Evolutionary conservation across 2,797 vertebrate genomes (phyloP), one percentile per base, ranked within the genome.

Genomic region (Chloroceryle inda): DNA sequence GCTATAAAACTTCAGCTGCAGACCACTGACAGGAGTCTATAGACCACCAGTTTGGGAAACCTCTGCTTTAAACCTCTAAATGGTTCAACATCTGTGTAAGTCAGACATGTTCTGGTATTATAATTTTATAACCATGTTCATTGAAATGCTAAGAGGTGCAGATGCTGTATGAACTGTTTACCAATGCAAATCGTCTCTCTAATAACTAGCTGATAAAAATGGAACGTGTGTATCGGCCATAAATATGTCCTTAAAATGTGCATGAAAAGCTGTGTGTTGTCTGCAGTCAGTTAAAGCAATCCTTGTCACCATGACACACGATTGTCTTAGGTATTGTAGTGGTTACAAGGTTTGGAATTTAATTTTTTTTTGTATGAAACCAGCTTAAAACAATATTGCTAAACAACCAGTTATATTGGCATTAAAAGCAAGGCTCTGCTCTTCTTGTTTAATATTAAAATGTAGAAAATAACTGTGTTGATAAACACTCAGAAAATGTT

Each of bases 1-100:
- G 21, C 59, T 77, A 31, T 84, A 95, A 80, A 72, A 11, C 22
- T 80, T 67, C 82, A 74, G 11, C 45, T 82, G 53, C 47, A 77
- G 59, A 67, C 33, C 22, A 20, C 47, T 69, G 80, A n/a, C 45
- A 56, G 59, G 68, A 83, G 9, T 59, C 66, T 52, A 3, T 6
- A 78, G 53, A 52, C 22, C 31, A 59, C 7, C 50, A 63, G 13
- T 52, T 40, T 91, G 58, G 66, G 52, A 88, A 88, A 84, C n/a
- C 6, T 78, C 58, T 69, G 29, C 68, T 83, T 88, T 74, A 88
- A 76, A 45, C 45, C 12, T 55, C 53, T 84, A 86, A 85, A 92
- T 91, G 82, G 72, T 53, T 94, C 87, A 86, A 49, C 79, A 19
- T 66, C 75, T 66, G 33, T 88, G 82, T 94, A 94, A 96, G 92